Conservation (phyloP, 2,113 vertebrate species). For the Illadopsis cleaveri region DNA sequence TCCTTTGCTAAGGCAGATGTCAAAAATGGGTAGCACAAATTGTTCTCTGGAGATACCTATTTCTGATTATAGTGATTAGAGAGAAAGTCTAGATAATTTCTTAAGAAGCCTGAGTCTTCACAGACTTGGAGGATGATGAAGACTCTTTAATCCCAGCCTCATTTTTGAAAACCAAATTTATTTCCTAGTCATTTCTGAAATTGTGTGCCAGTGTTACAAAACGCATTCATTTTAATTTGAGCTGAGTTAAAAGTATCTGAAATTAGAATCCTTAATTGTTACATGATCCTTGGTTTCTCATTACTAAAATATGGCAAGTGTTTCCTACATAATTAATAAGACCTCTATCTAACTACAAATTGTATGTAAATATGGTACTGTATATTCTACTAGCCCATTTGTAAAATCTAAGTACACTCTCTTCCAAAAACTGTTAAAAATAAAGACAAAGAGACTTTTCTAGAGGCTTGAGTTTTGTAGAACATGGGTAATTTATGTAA, state of each 20-base stretch:
- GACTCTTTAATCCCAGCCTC: not conserved
- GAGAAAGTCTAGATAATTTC: not conserved
- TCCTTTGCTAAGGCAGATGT: not conserved
- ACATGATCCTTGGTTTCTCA: not conserved
- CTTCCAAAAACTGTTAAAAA: not conserved
- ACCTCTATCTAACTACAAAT: not conserved
- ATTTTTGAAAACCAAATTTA: not conserved
- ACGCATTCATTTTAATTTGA: not conserved
- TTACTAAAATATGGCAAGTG: not conserved
- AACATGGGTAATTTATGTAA: not conserved
- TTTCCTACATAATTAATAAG: not conserved
- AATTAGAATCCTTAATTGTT: not conserved
- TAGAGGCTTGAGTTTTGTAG: not conserved
- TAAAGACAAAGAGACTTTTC: not conserved
- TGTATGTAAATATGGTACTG: not conserved
- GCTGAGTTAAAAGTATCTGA: not conserved
- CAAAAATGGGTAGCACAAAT: not conserved
- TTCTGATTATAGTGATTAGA: not conserved
- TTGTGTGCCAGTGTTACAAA: not conserved
- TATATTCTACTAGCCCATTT: not conserved
- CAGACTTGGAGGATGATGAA: not conserved
- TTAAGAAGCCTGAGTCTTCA: not conserved
- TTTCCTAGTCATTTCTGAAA: not conserved
- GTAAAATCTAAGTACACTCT: not conserved
- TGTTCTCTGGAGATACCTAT: not conserved